Evolutionary conservation across 1,140 invertebrate species (phyloP).

Genomic region (Stratiolaelaps scimitus): DNA sequence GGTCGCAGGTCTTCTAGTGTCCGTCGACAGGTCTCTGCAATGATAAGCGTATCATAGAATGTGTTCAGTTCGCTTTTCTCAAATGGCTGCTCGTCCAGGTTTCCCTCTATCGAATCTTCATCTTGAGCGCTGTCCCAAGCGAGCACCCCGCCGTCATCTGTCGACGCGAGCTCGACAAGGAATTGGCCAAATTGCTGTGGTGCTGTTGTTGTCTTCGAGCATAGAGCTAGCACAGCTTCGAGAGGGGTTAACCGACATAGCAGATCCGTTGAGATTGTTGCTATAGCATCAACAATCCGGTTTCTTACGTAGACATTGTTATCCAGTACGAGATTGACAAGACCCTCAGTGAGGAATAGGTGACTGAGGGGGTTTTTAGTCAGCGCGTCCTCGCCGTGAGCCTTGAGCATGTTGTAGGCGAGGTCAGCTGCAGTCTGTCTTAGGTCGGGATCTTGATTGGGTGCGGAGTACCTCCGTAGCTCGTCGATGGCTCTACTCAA

Average conservation of each 20-base stretch:
- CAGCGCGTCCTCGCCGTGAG: not conserved
- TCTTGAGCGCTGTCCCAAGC: not conserved
- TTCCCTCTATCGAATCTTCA: not conserved
- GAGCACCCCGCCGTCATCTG: no score
- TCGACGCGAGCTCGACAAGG: not conserved
- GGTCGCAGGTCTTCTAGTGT: not conserved
- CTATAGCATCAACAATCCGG: not conserved
- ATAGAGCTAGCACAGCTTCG: not conserved
- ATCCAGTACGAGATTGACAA: constrained; percentile 14
- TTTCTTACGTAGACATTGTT: constrained; percentile 11
- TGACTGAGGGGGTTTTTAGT: not conserved
- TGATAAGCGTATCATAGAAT: constrained; percentile 15
- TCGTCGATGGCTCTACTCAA: not conserved
- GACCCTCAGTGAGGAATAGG: not conserved
- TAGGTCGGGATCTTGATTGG: constrained; percentile 21
- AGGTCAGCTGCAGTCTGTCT: not conserved
- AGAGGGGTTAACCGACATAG: not conserved
- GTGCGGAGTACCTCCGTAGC: not conserved
- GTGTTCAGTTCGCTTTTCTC: constrained; percentile 46
- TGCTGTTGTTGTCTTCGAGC: not conserved
- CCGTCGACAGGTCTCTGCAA: constrained; percentile 1
- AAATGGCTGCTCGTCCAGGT: constrained; percentile 42
- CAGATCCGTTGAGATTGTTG: not conserved
- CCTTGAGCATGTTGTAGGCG: not conserved
- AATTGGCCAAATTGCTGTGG: not conserved